A percentile compares a stretch with the other conserved stretches of the same genome.
These are phyloP conservation scores for Bagarius yarrelli DNA, from an alignment of 2,113 vertebrate genomes.

Conservation along the genomic window DNA sequence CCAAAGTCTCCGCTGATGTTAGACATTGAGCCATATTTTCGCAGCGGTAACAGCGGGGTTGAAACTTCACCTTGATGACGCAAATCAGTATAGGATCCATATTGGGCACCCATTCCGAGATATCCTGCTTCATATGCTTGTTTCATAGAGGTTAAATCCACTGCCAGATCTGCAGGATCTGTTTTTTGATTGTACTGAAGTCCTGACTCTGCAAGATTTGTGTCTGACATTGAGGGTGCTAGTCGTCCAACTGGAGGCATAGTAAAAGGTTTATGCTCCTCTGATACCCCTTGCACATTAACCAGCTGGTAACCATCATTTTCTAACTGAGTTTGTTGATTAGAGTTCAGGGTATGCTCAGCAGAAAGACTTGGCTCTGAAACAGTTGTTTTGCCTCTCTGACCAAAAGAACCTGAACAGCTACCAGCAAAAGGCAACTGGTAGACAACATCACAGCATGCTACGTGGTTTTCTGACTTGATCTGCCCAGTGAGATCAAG, in stretches of 20 bases:
- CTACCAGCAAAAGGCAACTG: slow-evolving; percentile 91
- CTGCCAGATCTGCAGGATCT: slow-evolving; percentile 79
- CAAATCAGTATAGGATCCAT: slow-evolving; percentile 92
- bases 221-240: slow-evolving; percentile 94
- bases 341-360: slow-evolving; percentile 63
- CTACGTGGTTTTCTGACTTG: slow-evolving; percentile 88
- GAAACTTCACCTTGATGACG: slow-evolving; percentile 84
- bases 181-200: slow-evolving; percentile 78
- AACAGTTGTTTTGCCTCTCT: slow-evolving; percentile 73
- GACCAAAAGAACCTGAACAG: slow-evolving; percentile 84
- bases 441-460: slow-evolving; percentile 96
- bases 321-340: slow-evolving; percentile 66
- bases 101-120: slow-evolving; percentile 87
- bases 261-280: slow-evolving; percentile 79
- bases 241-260: slow-evolving; percentile 75
- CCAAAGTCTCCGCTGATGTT: slow-evolving; percentile 90
- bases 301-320: slow-evolving; percentile 68
- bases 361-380: slow-evolving; percentile 71
- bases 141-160: slow-evolving; percentile 89
- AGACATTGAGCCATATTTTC: slow-evolving; percentile 92
- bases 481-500: slow-evolving; percentile 88
- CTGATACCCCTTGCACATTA: slow-evolving; percentile 66
- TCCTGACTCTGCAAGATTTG: slow-evolving; percentile 83
- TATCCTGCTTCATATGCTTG: slow-evolving; percentile 85
- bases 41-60: slow-evolving; percentile 81